Percentiles rank a stretch among this genome's conserved stretches.
phyloP scores from a whole-genome alignment of 2,888 invertebrate species.

The Chrysodeixis includens region DNA sequence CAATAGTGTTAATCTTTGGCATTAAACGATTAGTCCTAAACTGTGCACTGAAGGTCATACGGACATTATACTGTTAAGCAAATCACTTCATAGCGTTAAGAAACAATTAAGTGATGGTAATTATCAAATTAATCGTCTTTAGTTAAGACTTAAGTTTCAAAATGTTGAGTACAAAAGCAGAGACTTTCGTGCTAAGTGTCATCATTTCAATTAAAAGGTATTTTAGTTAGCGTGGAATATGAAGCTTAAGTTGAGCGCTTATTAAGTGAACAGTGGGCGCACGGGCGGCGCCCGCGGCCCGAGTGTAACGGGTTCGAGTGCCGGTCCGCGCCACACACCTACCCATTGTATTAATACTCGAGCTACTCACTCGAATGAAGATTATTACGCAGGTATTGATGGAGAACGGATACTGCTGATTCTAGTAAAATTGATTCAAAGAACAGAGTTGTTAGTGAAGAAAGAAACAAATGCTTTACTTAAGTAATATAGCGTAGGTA shows the following conservation, averaged over 20 bases:
- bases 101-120: background rate
- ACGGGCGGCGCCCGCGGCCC: constrained; percentile 31
- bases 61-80: background rate
- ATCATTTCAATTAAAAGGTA: constrained; percentile 7
- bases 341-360: constrained; percentile 7
- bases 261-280: constrained; percentile 29
- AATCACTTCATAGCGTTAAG: background rate
- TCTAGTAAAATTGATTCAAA: background rate
- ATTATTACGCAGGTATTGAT: background rate
- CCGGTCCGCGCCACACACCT: constrained; percentile 19
- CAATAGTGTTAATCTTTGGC: background rate
- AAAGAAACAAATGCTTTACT: background rate
- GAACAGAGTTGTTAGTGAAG: background rate
- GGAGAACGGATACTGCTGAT: background rate
- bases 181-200: background rate
- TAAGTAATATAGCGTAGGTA: too few species aligned
- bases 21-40: background rate
- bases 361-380: background rate
- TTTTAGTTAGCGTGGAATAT: constrained; percentile 1
- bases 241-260: constrained; percentile 2
- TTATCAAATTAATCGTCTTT: background rate
- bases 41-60: background rate
- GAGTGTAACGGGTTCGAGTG: constrained; percentile 41
- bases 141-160: background rate
- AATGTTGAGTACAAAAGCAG: background rate